phyloP scores from a whole-genome alignment of 2,888 invertebrate species.

The Agrotis exclamationis region DNA sequence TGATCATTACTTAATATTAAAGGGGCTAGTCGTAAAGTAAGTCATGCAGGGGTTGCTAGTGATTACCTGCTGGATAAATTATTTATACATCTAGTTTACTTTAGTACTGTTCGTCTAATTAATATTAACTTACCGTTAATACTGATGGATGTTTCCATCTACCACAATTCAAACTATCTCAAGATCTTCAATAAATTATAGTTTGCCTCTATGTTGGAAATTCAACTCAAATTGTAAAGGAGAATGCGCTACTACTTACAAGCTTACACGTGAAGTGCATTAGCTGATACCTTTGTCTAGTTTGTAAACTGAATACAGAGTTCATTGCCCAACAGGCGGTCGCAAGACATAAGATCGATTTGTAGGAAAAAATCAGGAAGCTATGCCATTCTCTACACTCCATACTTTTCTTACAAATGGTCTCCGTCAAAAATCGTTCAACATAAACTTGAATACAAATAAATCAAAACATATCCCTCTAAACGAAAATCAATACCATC shows the following conservation, averaged over 20 bases:
- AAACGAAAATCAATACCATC: conserved; percentile 9
- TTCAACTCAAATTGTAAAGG: conserved; percentile 22
- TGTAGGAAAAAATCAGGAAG: background rate
- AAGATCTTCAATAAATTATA: conserved; percentile 14
- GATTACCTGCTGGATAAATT: conserved; percentile 21
- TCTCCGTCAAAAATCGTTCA: conserved; percentile 3
- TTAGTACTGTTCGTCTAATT: background rate
- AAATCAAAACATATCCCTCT: conserved; percentile 2
- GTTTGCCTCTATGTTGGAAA: background rate
- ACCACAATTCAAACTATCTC: background rate
- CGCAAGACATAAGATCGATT: background rate
- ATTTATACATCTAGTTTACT: background rate
- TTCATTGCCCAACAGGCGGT: conserved; percentile 29
- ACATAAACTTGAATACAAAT: conserved; percentile 10
- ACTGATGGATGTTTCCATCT: conserved; percentile 7
- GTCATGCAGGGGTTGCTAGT: background rate
- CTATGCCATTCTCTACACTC: no score
- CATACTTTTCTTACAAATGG: background rate
- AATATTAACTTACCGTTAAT: background rate
- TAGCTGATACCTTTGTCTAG: conserved; percentile 37
- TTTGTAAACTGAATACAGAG: conserved; percentile 27
- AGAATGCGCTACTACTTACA: conserved; percentile 23
- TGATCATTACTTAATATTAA: conserved; percentile 27
- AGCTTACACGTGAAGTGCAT: conserved; percentile 51
- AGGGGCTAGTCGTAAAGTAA: conserved; percentile 3